These are phyloP conservation scores for Orthosia gracilis DNA, from an alignment of 2,888 invertebrate genomes.

Conservation along the genomic window DNA sequence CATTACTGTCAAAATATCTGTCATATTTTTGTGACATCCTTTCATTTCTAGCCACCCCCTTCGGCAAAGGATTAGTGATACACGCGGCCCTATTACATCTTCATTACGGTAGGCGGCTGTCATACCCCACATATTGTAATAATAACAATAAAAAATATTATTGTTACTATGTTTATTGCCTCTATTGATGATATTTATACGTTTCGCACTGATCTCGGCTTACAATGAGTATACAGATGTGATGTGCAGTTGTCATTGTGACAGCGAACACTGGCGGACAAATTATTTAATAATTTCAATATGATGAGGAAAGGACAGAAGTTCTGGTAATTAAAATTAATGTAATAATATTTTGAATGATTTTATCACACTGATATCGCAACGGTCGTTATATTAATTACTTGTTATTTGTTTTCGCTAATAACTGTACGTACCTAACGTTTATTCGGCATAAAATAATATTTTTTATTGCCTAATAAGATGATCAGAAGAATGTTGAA, in stretches of 20 bases:
- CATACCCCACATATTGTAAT: constrained; percentile 80
- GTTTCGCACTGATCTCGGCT: constrained; percentile 84
- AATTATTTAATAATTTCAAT: constrained; percentile 23
- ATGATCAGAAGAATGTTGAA: neutral
- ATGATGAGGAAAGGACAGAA: constrained; percentile 10
- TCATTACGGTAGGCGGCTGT: constrained; percentile 90
- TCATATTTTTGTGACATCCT: constrained; percentile 90
- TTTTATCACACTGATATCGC: constrained; percentile 5
- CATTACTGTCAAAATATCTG: constrained; percentile 91
- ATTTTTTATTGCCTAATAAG: neutral
- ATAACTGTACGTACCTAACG: neutral
- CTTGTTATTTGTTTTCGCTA: neutral
- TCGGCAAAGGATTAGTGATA: constrained; percentile 86
- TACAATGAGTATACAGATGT: constrained; percentile 80
- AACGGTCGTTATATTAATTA: neutral
- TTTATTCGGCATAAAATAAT: neutral
- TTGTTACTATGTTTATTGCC: constrained; percentile 86
- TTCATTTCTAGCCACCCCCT: constrained; percentile 87
- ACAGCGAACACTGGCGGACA: constrained; percentile 62
- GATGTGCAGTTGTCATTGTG: constrained; percentile 60
- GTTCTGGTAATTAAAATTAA: constrained; percentile 13
- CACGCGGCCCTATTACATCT: constrained; percentile 89
- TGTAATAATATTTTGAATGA: constrained; percentile 5
- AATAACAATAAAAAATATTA: constrained; percentile 86
- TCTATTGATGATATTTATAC: constrained; percentile 86